Conservation (phyloP, 2,113 vertebrate genomes). For the Anser brachyrhynchus region DNA sequence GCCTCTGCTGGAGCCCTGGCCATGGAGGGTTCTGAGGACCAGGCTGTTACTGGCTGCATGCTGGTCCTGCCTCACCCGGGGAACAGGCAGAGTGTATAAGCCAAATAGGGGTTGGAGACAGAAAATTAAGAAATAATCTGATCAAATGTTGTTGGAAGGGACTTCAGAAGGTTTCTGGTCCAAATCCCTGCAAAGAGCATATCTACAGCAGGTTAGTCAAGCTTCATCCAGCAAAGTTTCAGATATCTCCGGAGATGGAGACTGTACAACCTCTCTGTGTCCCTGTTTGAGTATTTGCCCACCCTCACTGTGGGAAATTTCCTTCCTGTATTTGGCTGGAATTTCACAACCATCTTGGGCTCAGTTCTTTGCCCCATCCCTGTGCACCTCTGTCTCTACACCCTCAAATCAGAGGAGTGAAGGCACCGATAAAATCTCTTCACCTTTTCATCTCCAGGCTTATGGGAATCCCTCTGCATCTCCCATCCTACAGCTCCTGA, state of each 20-base stretch:
- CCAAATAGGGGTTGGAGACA: accelerated
- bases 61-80: not conserved
- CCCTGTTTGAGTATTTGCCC: not conserved
- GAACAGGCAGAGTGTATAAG: not conserved
- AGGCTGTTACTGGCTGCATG: not conserved
- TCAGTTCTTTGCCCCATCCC: not conserved
- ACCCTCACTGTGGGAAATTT: not conserved
- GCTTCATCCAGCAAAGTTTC: not conserved
- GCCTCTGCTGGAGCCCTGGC: not conserved
- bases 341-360: not conserved
- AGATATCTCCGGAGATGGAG: not conserved
- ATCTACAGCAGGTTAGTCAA: not conserved
- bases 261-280: not conserved
- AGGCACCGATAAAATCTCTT: not conserved
- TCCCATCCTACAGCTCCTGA: not conserved
- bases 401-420: not conserved
- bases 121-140: not conserved
- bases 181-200: not conserved
- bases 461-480: not conserved
- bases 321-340: not conserved
- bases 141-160: not conserved
- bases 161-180: not conserved
- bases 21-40: not conserved
- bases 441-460: not conserved
- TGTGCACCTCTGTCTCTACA: not conserved